Conservation (phyloP, 2,113 vertebrate species). For the Odocoileus hemionus region DNA sequence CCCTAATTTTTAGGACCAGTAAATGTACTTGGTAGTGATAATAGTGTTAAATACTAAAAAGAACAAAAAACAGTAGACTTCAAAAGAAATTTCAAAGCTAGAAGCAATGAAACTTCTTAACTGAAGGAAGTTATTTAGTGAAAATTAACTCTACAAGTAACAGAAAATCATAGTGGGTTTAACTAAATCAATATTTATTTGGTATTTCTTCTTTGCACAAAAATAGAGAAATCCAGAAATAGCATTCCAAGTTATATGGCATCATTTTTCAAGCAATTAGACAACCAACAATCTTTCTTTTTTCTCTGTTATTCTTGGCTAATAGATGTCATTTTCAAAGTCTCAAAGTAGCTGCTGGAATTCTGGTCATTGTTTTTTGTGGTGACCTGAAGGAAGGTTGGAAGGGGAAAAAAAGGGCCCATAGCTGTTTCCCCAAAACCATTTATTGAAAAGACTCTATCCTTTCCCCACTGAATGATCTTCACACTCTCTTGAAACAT, state of each 20-base stretch:
- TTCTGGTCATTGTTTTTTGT: background rate
- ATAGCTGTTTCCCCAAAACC: background rate
- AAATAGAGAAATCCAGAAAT: background rate
- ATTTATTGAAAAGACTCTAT: background rate
- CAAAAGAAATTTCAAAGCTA: background rate
- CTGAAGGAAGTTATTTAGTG: background rate
- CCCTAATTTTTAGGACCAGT: background rate
- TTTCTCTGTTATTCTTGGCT: background rate
- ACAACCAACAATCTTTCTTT: background rate
- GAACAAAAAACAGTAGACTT: background rate
- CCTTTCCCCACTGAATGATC: background rate
- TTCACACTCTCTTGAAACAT: background rate
- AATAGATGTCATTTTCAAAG: background rate
- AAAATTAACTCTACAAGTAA: background rate
- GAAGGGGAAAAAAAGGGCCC: background rate
- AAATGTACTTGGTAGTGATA: background rate
- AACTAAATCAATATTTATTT: background rate
- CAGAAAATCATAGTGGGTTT: background rate
- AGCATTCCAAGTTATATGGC: background rate
- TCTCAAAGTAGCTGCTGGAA: background rate
- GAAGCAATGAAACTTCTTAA: background rate
- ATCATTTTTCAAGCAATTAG: background rate
- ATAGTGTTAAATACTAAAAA: background rate
- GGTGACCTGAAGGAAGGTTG: background rate
- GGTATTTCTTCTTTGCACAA: background rate